Conservation (phyloP, 2,113 vertebrate species). For the Sinocyclocheilus anshuiensis region DNA sequence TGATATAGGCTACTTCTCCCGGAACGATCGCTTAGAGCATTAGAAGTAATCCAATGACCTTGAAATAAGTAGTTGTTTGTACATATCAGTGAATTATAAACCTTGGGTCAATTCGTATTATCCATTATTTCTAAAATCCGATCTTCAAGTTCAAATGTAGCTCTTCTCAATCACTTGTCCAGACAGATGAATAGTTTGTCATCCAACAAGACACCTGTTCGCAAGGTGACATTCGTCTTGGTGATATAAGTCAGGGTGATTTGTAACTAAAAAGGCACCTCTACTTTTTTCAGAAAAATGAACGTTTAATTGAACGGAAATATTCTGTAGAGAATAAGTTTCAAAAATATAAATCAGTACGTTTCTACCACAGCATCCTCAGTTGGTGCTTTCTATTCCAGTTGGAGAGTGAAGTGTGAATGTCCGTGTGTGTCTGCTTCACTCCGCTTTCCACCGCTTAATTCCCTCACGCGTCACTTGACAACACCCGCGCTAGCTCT, state of each 20-base stretch:
- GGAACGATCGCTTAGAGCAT: neutral
- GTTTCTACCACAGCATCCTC: neutral
- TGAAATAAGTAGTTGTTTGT: slow-evolving; percentile 3
- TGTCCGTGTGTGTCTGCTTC: neutral
- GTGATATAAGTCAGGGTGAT: neutral
- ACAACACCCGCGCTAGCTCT: neutral
- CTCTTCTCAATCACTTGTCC: neutral
- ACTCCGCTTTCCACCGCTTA: slow-evolving; percentile 6
- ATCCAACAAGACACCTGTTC: slow-evolving; percentile 33
- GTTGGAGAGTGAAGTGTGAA: slow-evolving; percentile 7
- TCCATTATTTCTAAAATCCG: neutral
- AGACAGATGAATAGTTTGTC: neutral
- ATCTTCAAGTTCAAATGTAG: neutral
- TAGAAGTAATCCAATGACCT: neutral
- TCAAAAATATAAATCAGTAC: neutral
- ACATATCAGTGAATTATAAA: neutral
- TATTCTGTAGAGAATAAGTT: neutral
- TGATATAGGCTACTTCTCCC: neutral
- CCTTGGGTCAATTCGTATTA: neutral
- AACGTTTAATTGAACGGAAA: neutral
- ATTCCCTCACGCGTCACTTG: slow-evolving; percentile 36
- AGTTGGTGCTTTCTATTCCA: neutral
- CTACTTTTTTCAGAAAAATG: neutral
- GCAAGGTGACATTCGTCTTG: neutral
- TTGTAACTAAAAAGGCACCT: neutral